A percentile compares a stretch with the other conserved stretches of the same genome.
phyloP scores from a whole-genome alignment of 2,888 invertebrate genomes.

The Melanotus villosus region DNA sequence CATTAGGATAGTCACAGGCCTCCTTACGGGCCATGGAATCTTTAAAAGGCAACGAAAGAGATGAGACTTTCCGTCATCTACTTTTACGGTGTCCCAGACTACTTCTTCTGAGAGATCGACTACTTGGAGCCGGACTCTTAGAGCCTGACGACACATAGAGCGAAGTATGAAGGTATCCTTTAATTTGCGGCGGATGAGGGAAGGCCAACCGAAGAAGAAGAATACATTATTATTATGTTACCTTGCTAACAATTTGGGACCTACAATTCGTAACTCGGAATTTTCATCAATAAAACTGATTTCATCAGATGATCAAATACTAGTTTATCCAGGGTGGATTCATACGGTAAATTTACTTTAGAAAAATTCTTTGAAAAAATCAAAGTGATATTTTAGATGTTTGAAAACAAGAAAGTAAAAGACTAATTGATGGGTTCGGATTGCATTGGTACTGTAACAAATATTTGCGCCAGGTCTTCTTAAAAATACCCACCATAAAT shows the following conservation, averaged over 20 bases:
- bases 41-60: no score
- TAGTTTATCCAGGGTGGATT: conserved; percentile 77
- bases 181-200: no score
- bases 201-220: no score
- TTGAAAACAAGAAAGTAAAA: conserved; percentile 67
- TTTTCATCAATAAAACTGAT: conserved; percentile 78
- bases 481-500: conserved; percentile 67
- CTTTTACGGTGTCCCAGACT: no score
- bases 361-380: not conserved
- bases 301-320: conserved; percentile 83
- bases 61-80: no score
- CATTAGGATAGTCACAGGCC: no score
- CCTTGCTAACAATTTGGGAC: conserved; percentile 82
- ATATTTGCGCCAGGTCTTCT: conserved; percentile 73
- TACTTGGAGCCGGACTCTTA: no score
- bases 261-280: conserved; percentile 73
- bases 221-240: no score
- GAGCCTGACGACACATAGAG: no score
- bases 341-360: conserved; percentile 68
- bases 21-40: no score
- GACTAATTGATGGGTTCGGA: conserved; percentile 82
- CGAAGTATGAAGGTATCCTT: no score
- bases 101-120: no score
- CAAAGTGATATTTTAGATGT: conserved; percentile 55
- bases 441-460: conserved; percentile 89